Evolutionary conservation across 2,888 invertebrate genomes (phyloP).

Genomic region (Drosophila yooni): DNA sequence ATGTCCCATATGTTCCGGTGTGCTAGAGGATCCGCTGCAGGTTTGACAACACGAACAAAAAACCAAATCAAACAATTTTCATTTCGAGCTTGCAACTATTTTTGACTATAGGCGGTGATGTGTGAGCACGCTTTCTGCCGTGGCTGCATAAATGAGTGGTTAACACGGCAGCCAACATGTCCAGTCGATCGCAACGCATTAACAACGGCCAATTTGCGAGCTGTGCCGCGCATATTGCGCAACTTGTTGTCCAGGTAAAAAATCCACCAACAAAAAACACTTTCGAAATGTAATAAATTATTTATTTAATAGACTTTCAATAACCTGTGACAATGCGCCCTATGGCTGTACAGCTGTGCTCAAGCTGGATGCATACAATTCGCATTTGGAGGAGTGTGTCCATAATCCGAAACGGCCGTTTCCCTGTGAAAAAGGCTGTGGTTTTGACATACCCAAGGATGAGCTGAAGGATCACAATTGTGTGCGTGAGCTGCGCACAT

Average conservation of each 20-base stretch:
- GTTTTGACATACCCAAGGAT: conserved; percentile 97
- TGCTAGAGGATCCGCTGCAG: conserved; percentile 97
- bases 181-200: conserved; percentile 97
- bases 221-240: conserved; percentile 96
- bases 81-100: conserved; percentile 40
- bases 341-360: conserved; percentile 94
- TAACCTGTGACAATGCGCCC: conserved; percentile 95
- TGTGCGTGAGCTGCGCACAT: conserved; percentile 92
- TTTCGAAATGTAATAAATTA: not conserved
- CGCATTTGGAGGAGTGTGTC: conserved; percentile 96
- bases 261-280: conserved; percentile 4
- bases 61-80: conserved; percentile 6
- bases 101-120: conserved; percentile 90
- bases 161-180: conserved; percentile 96
- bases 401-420: conserved; percentile 97
- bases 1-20: conserved; percentile 98
- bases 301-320: conserved; percentile 88
- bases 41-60: conserved; percentile 56
- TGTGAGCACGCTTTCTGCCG: conserved; percentile 99
- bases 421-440: conserved; percentile 97
- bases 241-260: conserved; percentile 93
- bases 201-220: conserved; percentile 94
- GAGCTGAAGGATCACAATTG: conserved; percentile 97
- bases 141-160: conserved; percentile 97
- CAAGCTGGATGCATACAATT: conserved; percentile 93